Evolutionary conservation across 2,888 invertebrate genomes (phyloP), one percentile per base, ranked within the genome.

Genomic region (Stenchaetothrips biformis): DNA sequence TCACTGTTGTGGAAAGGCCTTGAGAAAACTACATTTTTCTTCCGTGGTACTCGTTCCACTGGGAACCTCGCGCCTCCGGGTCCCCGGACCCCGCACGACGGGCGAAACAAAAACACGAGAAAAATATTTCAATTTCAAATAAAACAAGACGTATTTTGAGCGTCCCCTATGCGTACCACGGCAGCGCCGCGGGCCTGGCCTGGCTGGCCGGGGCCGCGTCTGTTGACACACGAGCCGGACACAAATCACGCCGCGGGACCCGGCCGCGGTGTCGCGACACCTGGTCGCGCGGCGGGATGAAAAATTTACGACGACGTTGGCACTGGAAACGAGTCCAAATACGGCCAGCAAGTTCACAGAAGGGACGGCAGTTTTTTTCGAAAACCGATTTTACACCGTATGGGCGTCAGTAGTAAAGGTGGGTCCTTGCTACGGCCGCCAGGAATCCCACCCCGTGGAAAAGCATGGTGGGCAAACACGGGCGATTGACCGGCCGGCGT

Each of bases 161-260:
- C 18, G 59, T 16, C 59, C 18, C 59, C 59, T 18, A 16, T 59
- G 59, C 59, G 59, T 59, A 59, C 59, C 59, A 59, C 59, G 18
- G 59, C 59, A 59, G 59, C 59, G 59, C 37, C 37, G 37, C 37
- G 37, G 37, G 37, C 37, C 37, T 37, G 37, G 37, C 37, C 37
- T 37, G 37, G 59, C 53, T 18, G 59, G 59, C 13, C 13, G 11
- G 59, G 18, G 59, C 13, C 4, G 59, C 16, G 59, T 18, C 18
- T 59, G 59, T 59, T 59, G 59, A 59, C 59, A 59, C 59, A 59
- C 59, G 59, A 59, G 59, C 59, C 13, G 59, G 59, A 13, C 59
- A 59, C 59, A 59, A 59, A 59, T 59, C 59, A 59, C 59, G 18
- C 59, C 18, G 18, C 59, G 18, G 59, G 59, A 37, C 37, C 37